These are phyloP conservation scores for Trichopria drosophilae DNA, from an alignment of 2,888 invertebrate genomes.

Conservation along the genomic window DNA sequence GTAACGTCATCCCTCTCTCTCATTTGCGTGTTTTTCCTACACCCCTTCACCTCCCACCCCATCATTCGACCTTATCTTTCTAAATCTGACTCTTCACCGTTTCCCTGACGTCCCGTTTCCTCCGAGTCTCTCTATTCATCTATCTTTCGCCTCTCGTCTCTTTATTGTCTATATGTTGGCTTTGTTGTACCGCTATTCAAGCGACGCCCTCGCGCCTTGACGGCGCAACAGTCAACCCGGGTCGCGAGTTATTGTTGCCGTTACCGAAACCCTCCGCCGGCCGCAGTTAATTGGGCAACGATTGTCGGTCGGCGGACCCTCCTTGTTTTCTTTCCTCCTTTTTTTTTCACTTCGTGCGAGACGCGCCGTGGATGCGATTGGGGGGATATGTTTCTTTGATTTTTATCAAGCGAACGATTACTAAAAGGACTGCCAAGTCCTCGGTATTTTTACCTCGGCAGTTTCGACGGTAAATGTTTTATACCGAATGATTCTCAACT, in stretches of 20 bases:
- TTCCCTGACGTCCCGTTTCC: neutral
- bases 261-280: slow-evolving; percentile 46
- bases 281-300: slow-evolving; percentile 53
- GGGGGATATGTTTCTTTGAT: slow-evolving; percentile 15
- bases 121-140: neutral
- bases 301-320: slow-evolving; percentile 40
- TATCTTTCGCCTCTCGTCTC: slow-evolving; percentile 12
- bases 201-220: slow-evolving; percentile 27
- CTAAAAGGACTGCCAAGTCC: too few species aligned
- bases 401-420: slow-evolving; percentile 30
- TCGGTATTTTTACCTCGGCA: too few species aligned
- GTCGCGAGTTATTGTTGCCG: slow-evolving; percentile 47
- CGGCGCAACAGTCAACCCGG: slow-evolving; percentile 25
- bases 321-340: slow-evolving; percentile 26
- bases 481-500: too few species aligned
- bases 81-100: slow-evolving; percentile 21
- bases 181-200: slow-evolving; percentile 12
- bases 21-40: slow-evolving; percentile 29
- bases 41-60: slow-evolving; percentile 17
- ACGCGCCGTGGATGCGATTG: slow-evolving; percentile 20
- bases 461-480: too few species aligned
- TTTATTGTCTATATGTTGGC: neutral
- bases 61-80: slow-evolving; percentile 3
- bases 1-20: slow-evolving; percentile 17
- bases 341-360: slow-evolving; percentile 5